Percentiles rank a stretch among this genome's conserved stretches.
Evolutionary conservation across 2,888 invertebrate species (phyloP).

Genomic region (Chrysomela aeneicollis): DNA sequence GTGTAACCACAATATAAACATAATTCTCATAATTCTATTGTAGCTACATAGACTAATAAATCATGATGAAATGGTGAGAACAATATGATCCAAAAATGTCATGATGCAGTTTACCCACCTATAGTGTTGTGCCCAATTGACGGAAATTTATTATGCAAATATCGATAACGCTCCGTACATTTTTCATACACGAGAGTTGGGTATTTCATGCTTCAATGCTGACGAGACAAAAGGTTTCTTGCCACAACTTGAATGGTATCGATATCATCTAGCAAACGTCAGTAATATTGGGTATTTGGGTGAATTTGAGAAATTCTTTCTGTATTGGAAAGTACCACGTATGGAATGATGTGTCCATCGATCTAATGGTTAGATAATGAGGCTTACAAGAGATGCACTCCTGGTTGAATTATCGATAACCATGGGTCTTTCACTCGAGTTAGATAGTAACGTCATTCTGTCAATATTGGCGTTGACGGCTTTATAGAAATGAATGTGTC

Average conservation of each 20-base stretch:
- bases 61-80: neutral
- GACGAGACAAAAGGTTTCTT: neutral
- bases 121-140: neutral
- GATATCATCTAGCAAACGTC: neutral
- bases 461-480: too few relatives aligned
- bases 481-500: too few relatives aligned
- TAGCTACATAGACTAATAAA: neutral
- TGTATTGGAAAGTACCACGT: neutral
- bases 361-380: too few relatives aligned
- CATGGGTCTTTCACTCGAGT: too few relatives aligned
- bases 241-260: neutral
- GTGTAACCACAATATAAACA: neutral
- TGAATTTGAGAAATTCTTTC: neutral
- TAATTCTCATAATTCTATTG: neutral
- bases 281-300: neutral
- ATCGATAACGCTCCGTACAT: neutral
- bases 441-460: too few relatives aligned
- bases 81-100: neutral
- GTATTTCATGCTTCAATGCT: neutral
- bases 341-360: too few relatives aligned
- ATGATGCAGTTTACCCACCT: neutral
- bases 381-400: too few relatives aligned
- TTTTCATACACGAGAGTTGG: neutral
- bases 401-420: too few relatives aligned
- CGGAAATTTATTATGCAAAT: neutral